phyloP scores from a whole-genome alignment of 1,140 invertebrate genomes.

The Heliconius himera region DNA sequence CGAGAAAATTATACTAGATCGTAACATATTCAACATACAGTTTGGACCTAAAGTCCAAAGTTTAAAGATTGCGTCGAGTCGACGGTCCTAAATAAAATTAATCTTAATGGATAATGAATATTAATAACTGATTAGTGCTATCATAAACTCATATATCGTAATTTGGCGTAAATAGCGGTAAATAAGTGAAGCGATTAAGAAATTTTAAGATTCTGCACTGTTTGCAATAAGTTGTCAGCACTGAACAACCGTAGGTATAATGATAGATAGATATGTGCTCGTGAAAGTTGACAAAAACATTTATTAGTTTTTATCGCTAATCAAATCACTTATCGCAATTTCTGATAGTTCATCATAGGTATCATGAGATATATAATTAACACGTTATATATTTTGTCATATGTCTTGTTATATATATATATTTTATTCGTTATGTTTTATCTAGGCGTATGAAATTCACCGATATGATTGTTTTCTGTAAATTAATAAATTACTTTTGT shows the following conservation, averaged over 20 bases:
- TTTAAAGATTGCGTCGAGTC: neutral
- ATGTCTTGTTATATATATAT: too few species aligned
- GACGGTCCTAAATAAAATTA: neutral
- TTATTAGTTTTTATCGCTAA: neutral
- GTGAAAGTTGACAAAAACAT: neutral
- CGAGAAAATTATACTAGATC: constrained; percentile 15
- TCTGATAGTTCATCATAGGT: neutral
- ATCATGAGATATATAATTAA: too few species aligned
- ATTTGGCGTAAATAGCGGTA: neutral
- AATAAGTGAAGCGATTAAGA: neutral
- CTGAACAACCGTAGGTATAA: neutral
- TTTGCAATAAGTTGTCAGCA: too few species aligned
- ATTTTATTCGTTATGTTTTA: too few species aligned
- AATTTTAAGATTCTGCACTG: neutral
- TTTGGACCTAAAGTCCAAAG: constrained; percentile 9
- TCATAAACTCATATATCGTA: neutral
- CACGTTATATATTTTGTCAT: too few species aligned
- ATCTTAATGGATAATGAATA: neutral
- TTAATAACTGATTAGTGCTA: neutral
- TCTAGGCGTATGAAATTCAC: too few species aligned
- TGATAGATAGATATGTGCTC: neutral
- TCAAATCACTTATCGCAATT: neutral
- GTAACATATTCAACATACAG: neutral
- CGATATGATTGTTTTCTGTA: too few species aligned
- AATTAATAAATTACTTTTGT: too few species aligned